Evolutionary conservation across 2,797 vertebrate species (phyloP).

Genomic region (Myotis pilosus): DNA sequence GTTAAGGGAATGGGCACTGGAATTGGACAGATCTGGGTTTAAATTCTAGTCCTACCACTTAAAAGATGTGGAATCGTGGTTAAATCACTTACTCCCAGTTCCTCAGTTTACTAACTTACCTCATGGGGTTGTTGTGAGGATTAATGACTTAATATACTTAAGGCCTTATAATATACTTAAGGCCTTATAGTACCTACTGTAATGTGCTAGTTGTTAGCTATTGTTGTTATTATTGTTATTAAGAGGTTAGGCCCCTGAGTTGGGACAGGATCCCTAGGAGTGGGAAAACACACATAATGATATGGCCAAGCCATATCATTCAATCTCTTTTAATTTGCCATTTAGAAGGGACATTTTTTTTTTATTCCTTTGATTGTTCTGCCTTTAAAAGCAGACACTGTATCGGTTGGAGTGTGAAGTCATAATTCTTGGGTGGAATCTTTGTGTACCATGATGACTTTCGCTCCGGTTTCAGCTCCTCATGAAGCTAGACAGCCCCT

Average conservation of each 20-base stretch:
- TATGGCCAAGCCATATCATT: neutral
- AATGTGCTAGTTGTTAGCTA: neutral
- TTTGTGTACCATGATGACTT: constrained; percentile 41
- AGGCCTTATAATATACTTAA: neutral
- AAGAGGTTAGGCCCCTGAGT: neutral
- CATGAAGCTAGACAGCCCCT: constrained; percentile 84
- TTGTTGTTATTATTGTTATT: constrained; percentile 31
- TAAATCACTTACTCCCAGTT: neutral
- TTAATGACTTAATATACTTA: neutral
- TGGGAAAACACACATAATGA: neutral
- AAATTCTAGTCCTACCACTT: constrained; percentile 19
- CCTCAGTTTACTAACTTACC: neutral
- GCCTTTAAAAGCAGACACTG: neutral
- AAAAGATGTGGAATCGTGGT: neutral
- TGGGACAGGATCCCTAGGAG: neutral
- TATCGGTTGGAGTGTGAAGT: neutral
- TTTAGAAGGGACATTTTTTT: neutral
- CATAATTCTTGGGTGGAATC: neutral
- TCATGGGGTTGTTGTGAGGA: neutral
- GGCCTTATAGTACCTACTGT: neutral
- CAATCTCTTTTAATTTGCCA: neutral
- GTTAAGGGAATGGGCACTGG: neutral
- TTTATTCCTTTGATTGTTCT: constrained; percentile 28
- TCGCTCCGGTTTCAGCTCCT: constrained; percentile 80
- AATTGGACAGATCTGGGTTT: constrained; percentile 3